Evolutionary conservation across 2,888 invertebrate species (phyloP).

Genomic region (Neocrepidodera transversa): DNA sequence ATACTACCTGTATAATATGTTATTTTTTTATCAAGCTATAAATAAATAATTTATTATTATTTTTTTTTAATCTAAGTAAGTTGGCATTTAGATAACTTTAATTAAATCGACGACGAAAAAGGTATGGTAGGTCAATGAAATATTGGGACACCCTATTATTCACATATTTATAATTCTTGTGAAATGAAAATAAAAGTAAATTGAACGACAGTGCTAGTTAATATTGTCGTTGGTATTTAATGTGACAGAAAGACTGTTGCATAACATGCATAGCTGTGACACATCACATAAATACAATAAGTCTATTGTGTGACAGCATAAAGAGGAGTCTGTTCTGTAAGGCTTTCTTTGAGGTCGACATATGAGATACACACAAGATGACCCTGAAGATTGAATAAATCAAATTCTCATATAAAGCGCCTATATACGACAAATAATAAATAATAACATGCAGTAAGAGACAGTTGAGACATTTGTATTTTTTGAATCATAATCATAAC

Average conservation of each 20-base stretch:
- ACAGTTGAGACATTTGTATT: slow-evolving; percentile 11
- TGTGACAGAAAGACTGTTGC: slow-evolving; percentile 50
- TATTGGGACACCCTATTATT: too few species aligned
- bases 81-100: too few species aligned
- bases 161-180: too few species aligned
- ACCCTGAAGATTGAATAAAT: slow-evolving; percentile 46
- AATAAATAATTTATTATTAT: too few species aligned
- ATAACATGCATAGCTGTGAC: slow-evolving; percentile 51
- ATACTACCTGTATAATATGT: too few species aligned
- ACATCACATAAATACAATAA: slow-evolving; percentile 52
- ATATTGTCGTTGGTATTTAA: slow-evolving; percentile 19
- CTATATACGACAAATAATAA: slow-evolving; percentile 27
- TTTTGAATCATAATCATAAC: slow-evolving; percentile 5
- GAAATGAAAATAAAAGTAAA: too few species aligned
- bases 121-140: too few species aligned
- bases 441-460: slow-evolving; percentile 7
- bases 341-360: slow-evolving; percentile 44
- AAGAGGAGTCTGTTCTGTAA: slow-evolving; percentile 48
- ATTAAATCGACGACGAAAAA: too few species aligned
- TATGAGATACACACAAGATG: slow-evolving; percentile 48
- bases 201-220: slow-evolving; percentile 27
- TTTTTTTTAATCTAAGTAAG: too few species aligned
- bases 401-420: slow-evolving; percentile 27
- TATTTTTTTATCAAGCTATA: too few species aligned
- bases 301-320: slow-evolving; percentile 50